Percentiles rank a stretch among this genome's conserved stretches.
Conservation (phyloP, 1,140 invertebrate genomes). For the Eupristina koningsbergeri region DNA sequence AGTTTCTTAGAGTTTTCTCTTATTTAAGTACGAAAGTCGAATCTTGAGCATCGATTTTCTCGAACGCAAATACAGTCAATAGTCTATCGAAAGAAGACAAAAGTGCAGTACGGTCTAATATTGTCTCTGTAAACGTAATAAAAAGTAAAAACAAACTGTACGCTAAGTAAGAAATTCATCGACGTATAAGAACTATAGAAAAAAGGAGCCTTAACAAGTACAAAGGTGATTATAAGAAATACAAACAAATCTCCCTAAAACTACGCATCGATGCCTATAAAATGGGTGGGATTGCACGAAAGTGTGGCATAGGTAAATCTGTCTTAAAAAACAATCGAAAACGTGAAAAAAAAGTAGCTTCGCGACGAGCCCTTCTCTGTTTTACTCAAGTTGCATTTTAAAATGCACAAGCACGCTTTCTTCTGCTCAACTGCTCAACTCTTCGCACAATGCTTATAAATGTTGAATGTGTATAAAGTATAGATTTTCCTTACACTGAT, state of each 20-base stretch:
- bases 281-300: constrained; percentile 61
- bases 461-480: constrained; percentile 48
- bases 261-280: constrained; percentile 64
- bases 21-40: constrained; percentile 51
- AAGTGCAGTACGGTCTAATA: constrained; percentile 48
- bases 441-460: too few species aligned
- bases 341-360: constrained; percentile 45
- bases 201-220: constrained; percentile 65
- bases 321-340: constrained; percentile 47
- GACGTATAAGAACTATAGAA: constrained; percentile 65
- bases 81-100: constrained; percentile 45
- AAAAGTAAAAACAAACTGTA: constrained; percentile 70
- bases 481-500: constrained; percentile 42
- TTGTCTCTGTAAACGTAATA: constrained; percentile 59
- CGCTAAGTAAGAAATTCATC: constrained; percentile 65
- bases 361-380: constrained; percentile 35
- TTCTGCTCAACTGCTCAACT: constrained; percentile 21
- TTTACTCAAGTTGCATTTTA: constrained; percentile 42
- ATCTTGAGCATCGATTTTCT: constrained; percentile 48
- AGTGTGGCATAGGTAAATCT: constrained; percentile 50
- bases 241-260: constrained; percentile 68
- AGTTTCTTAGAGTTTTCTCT: constrained; percentile 44
- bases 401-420: constrained; percentile 43
- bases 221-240: constrained; percentile 68
- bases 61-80: constrained; percentile 48